Percentiles rank a stretch among this genome's conserved stretches.
phyloP scores from a whole-genome alignment of 2,113 vertebrate genomes.

The Neogobius melanostomus region DNA sequence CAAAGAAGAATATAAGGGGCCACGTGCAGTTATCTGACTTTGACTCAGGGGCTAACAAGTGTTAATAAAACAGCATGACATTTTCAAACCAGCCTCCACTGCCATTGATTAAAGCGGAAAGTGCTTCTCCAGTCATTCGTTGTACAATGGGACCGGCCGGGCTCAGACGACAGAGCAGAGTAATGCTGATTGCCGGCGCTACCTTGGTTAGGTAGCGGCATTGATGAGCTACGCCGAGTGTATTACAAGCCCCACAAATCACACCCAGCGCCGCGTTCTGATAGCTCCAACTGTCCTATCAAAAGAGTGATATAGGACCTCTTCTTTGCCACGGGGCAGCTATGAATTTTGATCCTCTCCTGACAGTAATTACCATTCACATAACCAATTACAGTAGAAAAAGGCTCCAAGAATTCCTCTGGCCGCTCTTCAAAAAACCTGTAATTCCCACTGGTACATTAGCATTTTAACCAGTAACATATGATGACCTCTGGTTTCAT shows the following conservation, averaged over 20 bases:
- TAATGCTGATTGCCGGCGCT: slow-evolving; percentile 36
- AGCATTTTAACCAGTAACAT: slow-evolving; percentile 53
- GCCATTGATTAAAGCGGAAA: slow-evolving; percentile 22
- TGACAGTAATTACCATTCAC: slow-evolving; percentile 66
- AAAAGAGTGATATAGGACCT: slow-evolving; percentile 38
- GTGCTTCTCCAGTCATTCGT: slow-evolving; percentile 16
- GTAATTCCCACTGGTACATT: slow-evolving; percentile 54
- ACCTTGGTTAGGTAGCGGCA: slow-evolving; percentile 40
- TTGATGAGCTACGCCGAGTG: slow-evolving; percentile 39
- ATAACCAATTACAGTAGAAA: slow-evolving; percentile 66
- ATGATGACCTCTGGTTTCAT: slow-evolving; percentile 68
- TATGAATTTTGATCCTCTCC: slow-evolving; percentile 48
- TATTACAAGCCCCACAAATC: slow-evolving; percentile 52
- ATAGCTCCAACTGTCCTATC: slow-evolving; percentile 44
- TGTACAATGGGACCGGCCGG: slow-evolving; percentile 9
- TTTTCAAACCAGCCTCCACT: slow-evolving; percentile 17
- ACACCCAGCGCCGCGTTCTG: slow-evolving; percentile 33
- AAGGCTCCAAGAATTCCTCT: slow-evolving; percentile 54
- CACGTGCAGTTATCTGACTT: slow-evolving; percentile 15
- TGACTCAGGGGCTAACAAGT: neutral
- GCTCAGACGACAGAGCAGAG: slow-evolving; percentile 37
- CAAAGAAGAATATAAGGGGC: slow-evolving; percentile 10
- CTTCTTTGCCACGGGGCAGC: slow-evolving; percentile 31
- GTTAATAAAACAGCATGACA: slow-evolving; percentile 5
- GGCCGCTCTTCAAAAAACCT: slow-evolving; percentile 49